Evolutionary conservation across 2,113 vertebrate species (phyloP), one percentile per base, ranked within the genome.

Genomic region (Cyprinodon variegatus): DNA sequence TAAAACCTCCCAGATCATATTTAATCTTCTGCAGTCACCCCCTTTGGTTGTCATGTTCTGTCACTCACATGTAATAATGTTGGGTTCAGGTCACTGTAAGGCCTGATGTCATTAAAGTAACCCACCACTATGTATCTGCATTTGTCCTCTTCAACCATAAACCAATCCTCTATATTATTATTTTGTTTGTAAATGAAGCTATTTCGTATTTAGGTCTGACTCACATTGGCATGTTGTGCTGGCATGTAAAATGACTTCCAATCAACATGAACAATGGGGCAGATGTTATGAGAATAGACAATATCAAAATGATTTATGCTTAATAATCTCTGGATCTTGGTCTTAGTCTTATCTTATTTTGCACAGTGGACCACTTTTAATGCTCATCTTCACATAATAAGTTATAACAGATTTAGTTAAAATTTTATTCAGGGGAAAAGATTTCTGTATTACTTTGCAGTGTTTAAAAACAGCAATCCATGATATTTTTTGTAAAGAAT

Each of bases 221-320:
- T n/a, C 0, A 66, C 29, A 39, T 61, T n/a, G 29, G 29, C 1
- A 29, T 29, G 29, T 29, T 29, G 29, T 29, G 45, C 14, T 66
- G 70, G 46, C 43, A 79, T 77, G 73, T 40, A 4, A 29, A 68
- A 36, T 71, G 4, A 70, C 3, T 11, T 59, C 37, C 43, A 63
- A 73, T 83, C 67, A 66, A 67, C 76, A 73, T 64, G 62, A 29
- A 36, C 45, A 13, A 43, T 62, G 74, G 45, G 53, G 7, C 46
- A 83, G 74, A 85, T 78, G 9, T 61, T 70, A 77, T 77, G 53
- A 71, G 63, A 50, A 40, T 9, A 65, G 20, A 22, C 45, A 61
- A 68, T 77, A 71, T 65, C 68, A 64, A 43, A 70, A 29, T 53
- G 7, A 37, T 45, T 50, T 69, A 39, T 68, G 72, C 39, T 29